These are phyloP conservation scores for Drosophila falleni DNA, from an alignment of 2,888 invertebrate genomes.

Conservation along the genomic window DNA sequence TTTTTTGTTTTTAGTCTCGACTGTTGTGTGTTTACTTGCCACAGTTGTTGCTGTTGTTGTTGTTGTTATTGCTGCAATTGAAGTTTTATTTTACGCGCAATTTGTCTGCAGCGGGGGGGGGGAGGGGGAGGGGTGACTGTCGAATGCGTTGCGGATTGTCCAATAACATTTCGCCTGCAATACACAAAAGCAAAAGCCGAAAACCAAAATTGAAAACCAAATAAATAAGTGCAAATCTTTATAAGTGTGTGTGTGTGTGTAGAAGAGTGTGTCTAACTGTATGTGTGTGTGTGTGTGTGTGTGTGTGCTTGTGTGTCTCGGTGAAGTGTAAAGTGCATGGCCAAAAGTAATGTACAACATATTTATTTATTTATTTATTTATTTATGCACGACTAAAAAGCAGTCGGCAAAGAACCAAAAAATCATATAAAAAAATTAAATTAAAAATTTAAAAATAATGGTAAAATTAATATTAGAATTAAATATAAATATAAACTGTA, in stretches of 20 bases:
- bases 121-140: neutral
- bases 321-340: conserved; percentile 54
- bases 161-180: conserved; percentile 53
- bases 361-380: too few species aligned
- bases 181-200: conserved; percentile 51
- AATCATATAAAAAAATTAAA: too few species aligned
- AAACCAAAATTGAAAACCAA: conserved; percentile 61
- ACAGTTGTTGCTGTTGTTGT: conserved; percentile 8
- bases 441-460: too few species aligned
- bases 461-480: too few species aligned
- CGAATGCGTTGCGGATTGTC: conserved; percentile 10
- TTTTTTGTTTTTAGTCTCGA: conserved; percentile 1
- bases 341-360: too few species aligned
- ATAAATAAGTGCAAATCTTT: conserved; percentile 53
- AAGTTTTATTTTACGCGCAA: conserved; percentile 79
- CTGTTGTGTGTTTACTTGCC: conserved; percentile 13
- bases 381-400: too few species aligned
- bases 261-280: neutral
- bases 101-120: conserved; percentile 56
- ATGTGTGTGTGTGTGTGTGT: neutral
- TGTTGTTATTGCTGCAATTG: conserved; percentile 65
- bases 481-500: too few species aligned
- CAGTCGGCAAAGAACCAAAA: too few species aligned
- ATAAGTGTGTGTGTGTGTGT: neutral
- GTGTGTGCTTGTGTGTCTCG: conserved; percentile 15